Percentiles rank a stretch among this genome's conserved stretches.
Evolutionary conservation across 2,797 vertebrate species (phyloP).

Genomic region (Malurus leucopterus): DNA sequence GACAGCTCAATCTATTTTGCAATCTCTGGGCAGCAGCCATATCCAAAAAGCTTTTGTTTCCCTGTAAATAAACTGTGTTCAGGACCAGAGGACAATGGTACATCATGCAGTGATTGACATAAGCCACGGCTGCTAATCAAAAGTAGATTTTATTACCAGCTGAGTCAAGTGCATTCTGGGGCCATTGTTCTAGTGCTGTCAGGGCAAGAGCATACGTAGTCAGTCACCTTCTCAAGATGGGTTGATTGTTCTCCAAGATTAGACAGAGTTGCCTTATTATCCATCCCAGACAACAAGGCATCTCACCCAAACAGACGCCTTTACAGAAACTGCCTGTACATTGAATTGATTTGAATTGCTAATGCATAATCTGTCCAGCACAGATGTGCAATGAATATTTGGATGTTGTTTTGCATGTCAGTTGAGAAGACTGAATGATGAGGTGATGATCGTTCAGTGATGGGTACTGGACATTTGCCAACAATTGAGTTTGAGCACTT

Average conservation of each 20-base stretch:
- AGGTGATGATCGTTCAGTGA: conserved; percentile 85
- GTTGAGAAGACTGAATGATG: conserved; percentile 83
- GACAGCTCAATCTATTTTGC: conserved; percentile 99
- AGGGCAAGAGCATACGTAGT: conserved; percentile 77
- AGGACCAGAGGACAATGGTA: conserved; percentile 76
- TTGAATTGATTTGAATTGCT: conserved; percentile 75
- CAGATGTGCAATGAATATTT: conserved; percentile 84
- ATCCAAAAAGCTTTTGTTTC: conserved; percentile 85
- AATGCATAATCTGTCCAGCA: conserved; percentile 79
- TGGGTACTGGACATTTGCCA: conserved; percentile 86
- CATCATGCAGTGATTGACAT: conserved; percentile 86
- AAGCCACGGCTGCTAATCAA: conserved; percentile 90
- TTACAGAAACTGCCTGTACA: conserved; percentile 68
- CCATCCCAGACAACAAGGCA: conserved; percentile 72
- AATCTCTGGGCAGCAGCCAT: conserved; percentile 85
- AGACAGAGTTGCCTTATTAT: conserved; percentile 79
- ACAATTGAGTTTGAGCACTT: conserved; percentile 75
- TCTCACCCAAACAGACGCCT: conserved; percentile 72
- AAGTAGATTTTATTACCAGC: conserved; percentile 89
- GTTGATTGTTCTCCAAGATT: conserved; percentile 84
- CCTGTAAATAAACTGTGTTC: conserved; percentile 86
- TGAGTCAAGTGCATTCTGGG: conserved; percentile 81
- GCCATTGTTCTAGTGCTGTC: conserved; percentile 77
- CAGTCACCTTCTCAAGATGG: conserved; percentile 82
- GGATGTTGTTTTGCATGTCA: conserved; percentile 77